phyloP scores from a whole-genome alignment of 2,113 vertebrate genomes.

The Crotalus tigris region DNA sequence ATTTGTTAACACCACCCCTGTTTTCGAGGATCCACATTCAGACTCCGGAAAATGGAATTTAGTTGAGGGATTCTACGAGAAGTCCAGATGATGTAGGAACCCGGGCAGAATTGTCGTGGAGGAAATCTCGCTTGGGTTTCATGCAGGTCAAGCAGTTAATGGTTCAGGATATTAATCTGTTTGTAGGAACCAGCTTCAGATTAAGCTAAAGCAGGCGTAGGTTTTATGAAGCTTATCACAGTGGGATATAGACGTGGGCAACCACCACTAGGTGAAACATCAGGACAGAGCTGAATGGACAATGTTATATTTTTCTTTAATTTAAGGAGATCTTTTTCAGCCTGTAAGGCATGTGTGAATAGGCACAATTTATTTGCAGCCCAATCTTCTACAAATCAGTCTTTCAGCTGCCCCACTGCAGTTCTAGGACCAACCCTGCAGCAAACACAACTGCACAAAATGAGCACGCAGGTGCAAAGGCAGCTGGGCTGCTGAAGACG shows the following conservation, averaged over 20 bases:
- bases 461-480: background rate
- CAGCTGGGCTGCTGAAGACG: background rate
- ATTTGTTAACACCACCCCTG: background rate
- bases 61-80: background rate
- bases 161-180: background rate
- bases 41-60: background rate
- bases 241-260: background rate
- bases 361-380: background rate
- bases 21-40: background rate
- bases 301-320: background rate
- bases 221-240: background rate
- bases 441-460: background rate
- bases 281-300: background rate
- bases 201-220: background rate
- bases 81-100: background rate
- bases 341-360: background rate
- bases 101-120: rapidly evolving
- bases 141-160: background rate
- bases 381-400: background rate
- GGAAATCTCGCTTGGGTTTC: background rate
- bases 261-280: slow-evolving; percentile 6
- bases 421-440: background rate
- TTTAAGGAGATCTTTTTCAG: background rate
- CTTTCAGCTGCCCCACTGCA: background rate
- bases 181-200: background rate